These are phyloP conservation scores for Oncorhynchus mykiss DNA, from an alignment of 2,113 vertebrate species.

Conservation along the genomic window DNA sequence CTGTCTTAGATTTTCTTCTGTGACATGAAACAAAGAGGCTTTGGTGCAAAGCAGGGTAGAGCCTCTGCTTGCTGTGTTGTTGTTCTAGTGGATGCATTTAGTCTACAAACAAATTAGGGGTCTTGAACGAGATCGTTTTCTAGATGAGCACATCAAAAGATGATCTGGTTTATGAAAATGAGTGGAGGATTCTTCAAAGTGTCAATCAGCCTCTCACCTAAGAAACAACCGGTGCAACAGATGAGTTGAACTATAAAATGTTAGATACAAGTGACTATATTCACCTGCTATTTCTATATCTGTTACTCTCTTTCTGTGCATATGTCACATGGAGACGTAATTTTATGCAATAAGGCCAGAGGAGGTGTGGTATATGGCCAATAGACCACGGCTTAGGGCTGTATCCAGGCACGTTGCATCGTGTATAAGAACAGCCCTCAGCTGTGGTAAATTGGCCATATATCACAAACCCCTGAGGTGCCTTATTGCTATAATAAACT, in stretches of 20 bases:
- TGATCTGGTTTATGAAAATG: slow-evolving; percentile 15
- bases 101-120: slow-evolving; percentile 26
- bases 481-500: no score
- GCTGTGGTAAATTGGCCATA: no score
- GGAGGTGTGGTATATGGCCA: no score
- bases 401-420: no score
- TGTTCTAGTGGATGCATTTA: slow-evolving; percentile 18
- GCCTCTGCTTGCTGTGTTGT: slow-evolving; percentile 20
- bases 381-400: no score
- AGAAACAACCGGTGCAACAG: background rate
- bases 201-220: background rate
- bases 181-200: background rate
- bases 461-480: no score
- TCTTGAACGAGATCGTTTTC: slow-evolving; percentile 18
- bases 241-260: background rate
- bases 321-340: no score
- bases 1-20: background rate
- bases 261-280: no score
- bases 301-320: no score
- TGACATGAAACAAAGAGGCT: slow-evolving; percentile 10
- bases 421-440: no score
- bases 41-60: slow-evolving; percentile 13
- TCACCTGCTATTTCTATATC: no score
- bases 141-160: slow-evolving; percentile 1
- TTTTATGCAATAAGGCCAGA: no score